Percentiles rank a stretch among this genome's conserved stretches.
Conservation (phyloP, 2,113 vertebrate species). For the Mionectes macconnelli region DNA sequence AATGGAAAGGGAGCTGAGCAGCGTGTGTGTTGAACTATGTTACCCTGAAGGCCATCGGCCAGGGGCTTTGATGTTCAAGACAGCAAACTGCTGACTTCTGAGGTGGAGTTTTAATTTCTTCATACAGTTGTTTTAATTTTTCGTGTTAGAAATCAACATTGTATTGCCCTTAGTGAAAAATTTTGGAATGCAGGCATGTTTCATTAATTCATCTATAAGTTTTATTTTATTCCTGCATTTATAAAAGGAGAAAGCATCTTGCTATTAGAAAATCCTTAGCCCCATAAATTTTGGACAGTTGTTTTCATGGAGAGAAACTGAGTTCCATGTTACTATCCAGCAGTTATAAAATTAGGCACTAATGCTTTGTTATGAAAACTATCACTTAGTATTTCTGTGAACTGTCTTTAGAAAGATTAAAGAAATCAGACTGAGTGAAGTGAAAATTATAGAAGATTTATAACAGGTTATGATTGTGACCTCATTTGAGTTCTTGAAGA, state of each 20-base stretch:
- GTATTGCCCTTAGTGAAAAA: neutral
- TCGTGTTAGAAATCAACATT: neutral
- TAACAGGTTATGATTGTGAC: neutral
- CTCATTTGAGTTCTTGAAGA: neutral
- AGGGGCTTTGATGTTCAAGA: neutral
- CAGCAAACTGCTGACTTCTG: neutral
- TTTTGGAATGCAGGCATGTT: neutral
- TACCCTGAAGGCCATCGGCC: neutral
- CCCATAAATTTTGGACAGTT: neutral
- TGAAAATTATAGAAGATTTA: neutral
- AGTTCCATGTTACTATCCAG: neutral
- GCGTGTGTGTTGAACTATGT: rapidly evolving
- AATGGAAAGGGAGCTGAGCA: neutral
- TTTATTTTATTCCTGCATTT: neutral
- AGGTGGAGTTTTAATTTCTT: neutral
- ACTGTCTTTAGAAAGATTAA: neutral
- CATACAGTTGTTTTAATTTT: neutral
- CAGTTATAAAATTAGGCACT: neutral
- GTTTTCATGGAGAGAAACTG: neutral
- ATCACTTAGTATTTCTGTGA: neutral
- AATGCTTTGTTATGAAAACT: neutral
- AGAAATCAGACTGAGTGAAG: neutral
- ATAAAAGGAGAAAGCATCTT: neutral
- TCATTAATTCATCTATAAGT: neutral
- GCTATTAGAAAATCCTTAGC: neutral